Percentiles rank a stretch among this genome's conserved stretches.
phyloP scores from a whole-genome alignment of 2,888 invertebrate species.

The Notodonta ziczac region DNA sequence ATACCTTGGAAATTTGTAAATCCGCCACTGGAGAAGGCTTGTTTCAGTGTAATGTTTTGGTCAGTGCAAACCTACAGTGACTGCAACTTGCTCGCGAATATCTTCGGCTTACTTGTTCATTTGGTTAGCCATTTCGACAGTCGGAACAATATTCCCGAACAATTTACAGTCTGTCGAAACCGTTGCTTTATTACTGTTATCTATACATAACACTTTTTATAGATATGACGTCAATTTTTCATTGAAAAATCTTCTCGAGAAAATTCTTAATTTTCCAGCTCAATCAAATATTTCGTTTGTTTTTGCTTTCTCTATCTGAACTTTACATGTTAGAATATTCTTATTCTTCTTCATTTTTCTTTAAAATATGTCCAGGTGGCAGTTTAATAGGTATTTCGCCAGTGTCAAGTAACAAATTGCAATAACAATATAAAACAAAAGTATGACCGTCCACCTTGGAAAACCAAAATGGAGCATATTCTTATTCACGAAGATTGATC shows the following conservation, averaged over 20 bases:
- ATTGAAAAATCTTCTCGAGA: neutral
- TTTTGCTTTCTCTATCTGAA: neutral
- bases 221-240: slow-evolving; percentile 25
- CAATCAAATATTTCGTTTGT: too few relatives aligned
- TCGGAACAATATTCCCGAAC: slow-evolving; percentile 34
- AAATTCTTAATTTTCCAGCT: too few relatives aligned
- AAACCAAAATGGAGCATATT: too few relatives aligned
- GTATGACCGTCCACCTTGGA: too few relatives aligned
- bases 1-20: too few relatives aligned
- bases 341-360: too few relatives aligned
- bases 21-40: too few relatives aligned
- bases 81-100: slow-evolving; percentile 22
- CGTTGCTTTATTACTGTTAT: slow-evolving; percentile 36
- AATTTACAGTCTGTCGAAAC: slow-evolving; percentile 42
- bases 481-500: slow-evolving; percentile 10
- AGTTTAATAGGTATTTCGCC: too few relatives aligned
- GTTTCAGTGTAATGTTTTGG: too few relatives aligned
- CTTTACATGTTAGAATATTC: neutral
- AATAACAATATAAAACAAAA: too few relatives aligned
- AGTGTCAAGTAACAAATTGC: too few relatives aligned
- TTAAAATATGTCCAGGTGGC: too few relatives aligned
- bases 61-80: neutral
- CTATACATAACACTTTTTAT: slow-evolving; percentile 15
- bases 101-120: neutral
- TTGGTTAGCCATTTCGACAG: neutral